Evolutionary conservation across 2,113 vertebrate species (phyloP).

Genomic region (Phaetusa simplex): DNA sequence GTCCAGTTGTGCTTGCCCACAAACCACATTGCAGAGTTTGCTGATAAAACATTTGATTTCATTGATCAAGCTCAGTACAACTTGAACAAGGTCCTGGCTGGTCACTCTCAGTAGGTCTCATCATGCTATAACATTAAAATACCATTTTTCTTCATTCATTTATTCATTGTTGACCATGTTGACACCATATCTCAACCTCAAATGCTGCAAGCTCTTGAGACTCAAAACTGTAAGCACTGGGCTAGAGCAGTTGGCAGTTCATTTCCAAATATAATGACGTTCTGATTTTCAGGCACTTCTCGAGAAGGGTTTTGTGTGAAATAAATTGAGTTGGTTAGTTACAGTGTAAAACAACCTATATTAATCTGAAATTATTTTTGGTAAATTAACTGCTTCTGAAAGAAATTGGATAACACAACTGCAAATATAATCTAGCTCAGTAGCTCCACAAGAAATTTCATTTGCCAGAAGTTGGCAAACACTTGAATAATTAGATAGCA

Average conservation of each 20-base stretch:
- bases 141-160: slow-evolving; percentile 27
- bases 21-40: neutral
- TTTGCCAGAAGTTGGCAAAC: neutral
- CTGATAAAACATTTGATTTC: slow-evolving; percentile 35
- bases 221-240: neutral
- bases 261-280: neutral
- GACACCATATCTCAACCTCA: neutral
- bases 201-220: neutral
- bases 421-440: neutral
- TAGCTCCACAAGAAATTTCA: neutral
- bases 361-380: neutral
- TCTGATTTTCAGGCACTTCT: neutral
- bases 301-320: neutral
- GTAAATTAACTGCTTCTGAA: neutral
- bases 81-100: neutral
- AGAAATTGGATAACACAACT: neutral
- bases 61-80: neutral
- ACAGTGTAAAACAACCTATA: neutral
- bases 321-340: neutral
- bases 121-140: neutral
- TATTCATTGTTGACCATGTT: neutral
- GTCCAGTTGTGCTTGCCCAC: neutral
- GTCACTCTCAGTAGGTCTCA: neutral
- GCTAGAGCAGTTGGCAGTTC: neutral
- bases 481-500: neutral